Percentiles rank a stretch among this genome's conserved stretches.
Evolutionary conservation across 2,888 invertebrate genomes (phyloP).

Genomic region (Copidosoma aretas): DNA sequence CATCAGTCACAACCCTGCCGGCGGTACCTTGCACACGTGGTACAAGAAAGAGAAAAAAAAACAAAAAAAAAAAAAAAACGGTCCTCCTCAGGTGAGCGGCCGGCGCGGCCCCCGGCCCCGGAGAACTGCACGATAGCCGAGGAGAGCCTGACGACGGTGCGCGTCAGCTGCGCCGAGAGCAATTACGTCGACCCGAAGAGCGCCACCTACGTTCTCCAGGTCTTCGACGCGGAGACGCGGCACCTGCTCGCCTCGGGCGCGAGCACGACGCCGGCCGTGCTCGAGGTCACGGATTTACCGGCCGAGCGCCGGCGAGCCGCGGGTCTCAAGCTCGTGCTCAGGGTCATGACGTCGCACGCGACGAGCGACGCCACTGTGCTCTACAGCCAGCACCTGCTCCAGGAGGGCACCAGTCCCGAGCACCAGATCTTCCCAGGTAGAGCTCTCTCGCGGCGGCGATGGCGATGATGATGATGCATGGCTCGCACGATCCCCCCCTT

Average conservation of each 20-base stretch:
- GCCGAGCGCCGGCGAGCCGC: constrained; percentile 58
- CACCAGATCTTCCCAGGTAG: constrained; percentile 60
- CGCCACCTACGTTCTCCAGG: constrained; percentile 65
- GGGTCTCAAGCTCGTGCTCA: constrained; percentile 64
- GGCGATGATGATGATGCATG: too few species aligned
- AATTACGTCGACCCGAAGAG: constrained; percentile 57
- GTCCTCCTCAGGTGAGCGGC: constrained; percentile 53
- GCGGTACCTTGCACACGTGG: too few species aligned
- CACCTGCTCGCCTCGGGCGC: constrained; percentile 65
- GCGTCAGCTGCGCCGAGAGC: constrained; percentile 64
- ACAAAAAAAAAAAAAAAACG: too few species aligned
- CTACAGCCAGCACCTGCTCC: constrained; percentile 58
- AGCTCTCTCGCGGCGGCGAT: not conserved
- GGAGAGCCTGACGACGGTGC: constrained; percentile 62
- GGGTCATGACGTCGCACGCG: constrained; percentile 64
- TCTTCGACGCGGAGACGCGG: constrained; percentile 65
- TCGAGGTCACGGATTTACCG: constrained; percentile 64
- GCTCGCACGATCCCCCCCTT: not conserved
- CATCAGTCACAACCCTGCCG: too few species aligned
- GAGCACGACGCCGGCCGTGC: constrained; percentile 63
- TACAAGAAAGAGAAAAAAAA: too few species aligned
- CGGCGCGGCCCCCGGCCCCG: constrained; percentile 62
- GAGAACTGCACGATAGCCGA: constrained; percentile 65
- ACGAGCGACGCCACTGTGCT: constrained; percentile 66
- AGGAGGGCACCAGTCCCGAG: constrained; percentile 58